phyloP scores from a whole-genome alignment of 2,888 invertebrate genomes.

The Linnaemya tessellans region DNA sequence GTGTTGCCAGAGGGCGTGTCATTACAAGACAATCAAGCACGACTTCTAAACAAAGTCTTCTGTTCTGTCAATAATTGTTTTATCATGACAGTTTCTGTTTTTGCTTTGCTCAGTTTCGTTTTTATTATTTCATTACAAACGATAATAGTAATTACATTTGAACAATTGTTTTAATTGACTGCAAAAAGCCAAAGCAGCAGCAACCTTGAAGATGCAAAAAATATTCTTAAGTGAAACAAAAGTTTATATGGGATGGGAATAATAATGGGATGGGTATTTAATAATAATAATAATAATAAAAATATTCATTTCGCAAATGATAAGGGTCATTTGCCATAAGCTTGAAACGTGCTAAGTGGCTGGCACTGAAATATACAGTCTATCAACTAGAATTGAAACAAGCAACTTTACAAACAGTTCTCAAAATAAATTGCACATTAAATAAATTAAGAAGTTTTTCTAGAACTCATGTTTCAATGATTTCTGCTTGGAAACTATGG shows the following conservation, averaged over 20 bases:
- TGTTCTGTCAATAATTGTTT: slow-evolving; percentile 72
- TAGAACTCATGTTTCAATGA: too few species aligned
- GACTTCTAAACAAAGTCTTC: slow-evolving; percentile 67
- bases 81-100: slow-evolving; percentile 69
- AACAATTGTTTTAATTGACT: slow-evolving; percentile 71
- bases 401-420: too few species aligned
- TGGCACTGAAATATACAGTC: too few species aligned
- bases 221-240: slow-evolving; percentile 20
- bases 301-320: slow-evolving; percentile 1
- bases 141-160: slow-evolving; percentile 64
- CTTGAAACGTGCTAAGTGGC: not conserved
- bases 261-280: slow-evolving; percentile 40
- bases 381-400: too few species aligned
- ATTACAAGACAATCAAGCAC: slow-evolving; percentile 72
- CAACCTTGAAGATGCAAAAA: slow-evolving; percentile 68
- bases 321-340: slow-evolving; percentile 25
- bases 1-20: slow-evolving; percentile 72
- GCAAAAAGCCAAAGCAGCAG: slow-evolving; percentile 35
- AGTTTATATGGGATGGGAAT: slow-evolving; percentile 44
- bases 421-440: too few species aligned
- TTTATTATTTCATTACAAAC: slow-evolving; percentile 46
- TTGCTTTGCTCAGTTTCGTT: slow-evolving; percentile 19
- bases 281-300: slow-evolving; percentile 8
- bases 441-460: too few species aligned
- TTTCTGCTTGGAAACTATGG: too few species aligned